Conservation (phyloP, 2,113 vertebrate species). For the Zeus faber region DNA sequence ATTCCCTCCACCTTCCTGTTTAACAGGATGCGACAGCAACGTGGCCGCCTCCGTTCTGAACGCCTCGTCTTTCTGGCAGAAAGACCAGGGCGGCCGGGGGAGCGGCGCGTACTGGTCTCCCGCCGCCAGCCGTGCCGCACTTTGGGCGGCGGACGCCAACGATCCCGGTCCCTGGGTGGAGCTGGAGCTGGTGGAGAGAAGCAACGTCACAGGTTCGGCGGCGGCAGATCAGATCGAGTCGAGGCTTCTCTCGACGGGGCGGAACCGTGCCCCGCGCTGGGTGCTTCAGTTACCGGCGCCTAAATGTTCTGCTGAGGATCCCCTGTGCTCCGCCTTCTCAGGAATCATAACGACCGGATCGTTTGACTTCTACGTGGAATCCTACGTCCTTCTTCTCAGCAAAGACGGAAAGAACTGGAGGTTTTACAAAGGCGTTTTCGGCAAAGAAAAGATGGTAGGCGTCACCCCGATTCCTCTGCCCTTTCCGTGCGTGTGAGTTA, state of each 20-base stretch:
- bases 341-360: slow-evolving; percentile 80
- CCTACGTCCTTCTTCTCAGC: slow-evolving; percentile 77
- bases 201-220: slow-evolving; percentile 79
- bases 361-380: slow-evolving; percentile 64
- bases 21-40: slow-evolving; percentile 70
- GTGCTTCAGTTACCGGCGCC: too few relatives aligned
- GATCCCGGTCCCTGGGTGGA: slow-evolving; percentile 74
- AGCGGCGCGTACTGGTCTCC: slow-evolving; percentile 51
- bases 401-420: slow-evolving; percentile 81
- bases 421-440: slow-evolving; percentile 68
- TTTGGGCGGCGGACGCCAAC: slow-evolving; percentile 53
- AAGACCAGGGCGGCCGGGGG: slow-evolving; percentile 49
- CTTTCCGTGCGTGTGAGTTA: neutral
- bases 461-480: neutral
- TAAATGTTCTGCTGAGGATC: neutral
- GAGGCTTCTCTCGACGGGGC: too few relatives aligned
- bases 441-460: slow-evolving; percentile 78
- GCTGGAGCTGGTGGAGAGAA: slow-evolving; percentile 77
- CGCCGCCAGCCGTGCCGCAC: slow-evolving; percentile 16
- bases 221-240: too few relatives aligned
- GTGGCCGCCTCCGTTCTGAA: slow-evolving; percentile 68
- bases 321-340: slow-evolving; percentile 30
- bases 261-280: too few relatives aligned
- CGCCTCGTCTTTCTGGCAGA: slow-evolving; percentile 74
- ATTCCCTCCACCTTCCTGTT: slow-evolving; percentile 1